Percentiles rank a stretch among this genome's conserved stretches.
Evolutionary conservation across 2,113 vertebrate species (phyloP).

Genomic region (Seriola dumerili): DNA sequence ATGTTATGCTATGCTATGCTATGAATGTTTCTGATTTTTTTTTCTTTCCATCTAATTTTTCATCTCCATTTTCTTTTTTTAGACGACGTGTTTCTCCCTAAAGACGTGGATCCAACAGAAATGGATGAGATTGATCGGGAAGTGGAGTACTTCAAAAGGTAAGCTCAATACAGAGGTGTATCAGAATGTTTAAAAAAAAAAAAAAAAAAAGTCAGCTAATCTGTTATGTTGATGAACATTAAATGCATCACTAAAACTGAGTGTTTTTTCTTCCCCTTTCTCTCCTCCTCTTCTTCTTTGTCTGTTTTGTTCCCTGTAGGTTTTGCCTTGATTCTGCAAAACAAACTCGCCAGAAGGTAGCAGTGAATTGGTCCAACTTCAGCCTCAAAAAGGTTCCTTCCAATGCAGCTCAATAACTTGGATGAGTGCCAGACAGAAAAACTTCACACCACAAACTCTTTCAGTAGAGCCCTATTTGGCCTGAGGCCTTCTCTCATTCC

Average conservation of each 20-base stretch:
- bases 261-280: background rate
- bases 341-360: conserved; percentile 97
- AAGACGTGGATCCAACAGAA: conserved; percentile 94
- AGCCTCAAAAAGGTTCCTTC: conserved; percentile 98
- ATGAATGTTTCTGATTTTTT: background rate
- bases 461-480: conserved; percentile 71
- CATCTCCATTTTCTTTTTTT: conserved; percentile 13
- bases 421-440: conserved; percentile 65
- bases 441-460: conserved; percentile 75
- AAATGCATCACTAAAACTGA: background rate
- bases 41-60: background rate
- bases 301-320: conserved; percentile 76
- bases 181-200: background rate
- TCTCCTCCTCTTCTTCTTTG: background rate
- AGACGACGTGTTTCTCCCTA: conserved; percentile 99
- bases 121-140: conserved; percentile 99
- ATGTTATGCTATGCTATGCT: no score
- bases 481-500: conserved; percentile 79
- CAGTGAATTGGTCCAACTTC: conserved; percentile 99
- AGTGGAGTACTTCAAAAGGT: conserved; percentile 99
- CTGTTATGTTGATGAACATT: background rate
- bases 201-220: background rate
- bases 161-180: background rate
- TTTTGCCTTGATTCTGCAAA: conserved; percentile 99
- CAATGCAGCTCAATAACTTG: conserved; percentile 93